Evolutionary conservation across 2,888 invertebrate genomes (phyloP), one percentile per base, ranked within the genome.

Genomic region (Andrena dorsata): DNA sequence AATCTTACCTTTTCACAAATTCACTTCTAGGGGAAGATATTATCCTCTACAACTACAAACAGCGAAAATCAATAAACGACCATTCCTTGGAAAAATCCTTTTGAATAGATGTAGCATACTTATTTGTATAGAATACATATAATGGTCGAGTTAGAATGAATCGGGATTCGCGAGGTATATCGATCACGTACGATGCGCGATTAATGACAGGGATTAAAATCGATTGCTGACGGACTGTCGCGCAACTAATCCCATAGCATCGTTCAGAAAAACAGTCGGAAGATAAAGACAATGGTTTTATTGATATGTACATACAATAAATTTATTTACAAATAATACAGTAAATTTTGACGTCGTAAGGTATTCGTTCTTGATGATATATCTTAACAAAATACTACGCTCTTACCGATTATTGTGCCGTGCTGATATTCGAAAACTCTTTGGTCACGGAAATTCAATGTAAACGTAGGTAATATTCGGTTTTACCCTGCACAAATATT

Each of bases 221-320:
- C 4, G 1, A 41, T 16, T 5, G 41, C 41, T 41, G 41, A 4
- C 5, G 41, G 41, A 41, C 41, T 16, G 41, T 41, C 5, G 16
- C 5, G 4, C 16, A 16, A 16, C 16, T 41, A 41, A 41, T 13
- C 41, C 16, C 16, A 0, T 5, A 41, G 16, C 16, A 41, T 16
- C 41, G 13, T 41, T 41, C 16, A 41, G 41, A 26, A 30, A 68
- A 20, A 8, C 2, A 77, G 32, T 13, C 63, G 3, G 47, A 61
- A 82, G 74, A 75, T 87, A 88, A 88, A 88, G 92, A 92, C 92
- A 91, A 92, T 92, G 76, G 89, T 90, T 93, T 93, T 93, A 92
- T 92, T 93, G 93, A 93, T 93, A 93, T 93, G 93, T 93, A 93
- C 92, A 93, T 93, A 93, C 92, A 93, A 90, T 92, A 86, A 92